Base-by-base conservation (phyloP, 2,888 invertebrate genomes). In the Agrotis ipsilon region DNA sequence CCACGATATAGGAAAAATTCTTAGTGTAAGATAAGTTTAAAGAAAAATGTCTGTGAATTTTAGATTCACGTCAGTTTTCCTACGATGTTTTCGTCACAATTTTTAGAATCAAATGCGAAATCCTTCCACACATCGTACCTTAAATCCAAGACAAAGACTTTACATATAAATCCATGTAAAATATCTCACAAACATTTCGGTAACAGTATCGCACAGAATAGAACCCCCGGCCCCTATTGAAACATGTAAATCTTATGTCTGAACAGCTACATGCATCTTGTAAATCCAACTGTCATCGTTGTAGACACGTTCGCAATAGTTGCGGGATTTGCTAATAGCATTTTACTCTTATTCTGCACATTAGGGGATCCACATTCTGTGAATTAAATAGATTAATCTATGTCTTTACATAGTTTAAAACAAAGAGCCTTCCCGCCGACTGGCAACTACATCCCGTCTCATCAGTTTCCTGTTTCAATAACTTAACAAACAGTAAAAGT, bases 331-430 rank as follows among this genome's bases (percentile, higher is more conserved):
- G 19, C 52, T 57, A 58, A 54, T 27, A 78, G 43, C 43, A 82
- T 71, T 78, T 39, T 58, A 57, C 72, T 64, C 58, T 55, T 61
- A 75, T 52, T 78, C 43, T 71, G 54, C 82, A 82, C 67, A 64
- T 52, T 61, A 64, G 6, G 18, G 18, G 13, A 11, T n/a, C 27
- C n/a, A 4, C 39, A 9, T 9, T 39, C 39, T 39, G 39, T 39
- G 39, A 39, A 39, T 9, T 11, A 39, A 1, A 39, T 9, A 39
- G 39, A 39, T 39, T 39, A 39, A 39, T 39, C 39, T 39, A 27
- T 27, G 6, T 27, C 27, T 27, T 27, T 27, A 27, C 27, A 27
- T 27, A 6, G n/a, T n/a, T n/a, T n/a, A n/a, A n/a, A n/a, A n/a
- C n/a, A n/a, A n/a, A n/a, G n/a, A n/a, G n/a, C n/a, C n/a, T n/a